phyloP scores from a whole-genome alignment of 2,797 vertebrate species.

The Platalea minor region DNA sequence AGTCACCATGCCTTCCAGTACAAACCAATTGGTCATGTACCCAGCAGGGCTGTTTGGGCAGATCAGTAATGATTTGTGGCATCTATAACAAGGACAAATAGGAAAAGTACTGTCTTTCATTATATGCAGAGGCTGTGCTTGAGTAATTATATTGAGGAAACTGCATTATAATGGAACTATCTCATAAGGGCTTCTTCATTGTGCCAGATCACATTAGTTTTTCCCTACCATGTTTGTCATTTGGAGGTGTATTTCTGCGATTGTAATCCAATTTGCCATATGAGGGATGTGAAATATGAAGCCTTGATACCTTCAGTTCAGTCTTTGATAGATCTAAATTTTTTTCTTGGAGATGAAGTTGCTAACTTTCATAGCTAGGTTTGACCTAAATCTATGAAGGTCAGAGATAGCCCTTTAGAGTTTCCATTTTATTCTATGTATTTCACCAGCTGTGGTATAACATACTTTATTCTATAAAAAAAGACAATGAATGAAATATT shows the following conservation, averaged over 20 bases:
- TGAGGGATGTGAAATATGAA: background rate
- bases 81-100: background rate
- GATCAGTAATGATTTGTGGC: background rate
- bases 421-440: background rate
- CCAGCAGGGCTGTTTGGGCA: background rate
- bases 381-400: slow-evolving; percentile 34
- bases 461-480: background rate
- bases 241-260: background rate
- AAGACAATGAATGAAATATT: background rate
- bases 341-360: background rate
- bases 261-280: background rate
- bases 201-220: background rate
- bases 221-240: background rate
- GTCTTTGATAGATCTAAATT: background rate
- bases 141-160: background rate
- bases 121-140: background rate
- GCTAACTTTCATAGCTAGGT: background rate
- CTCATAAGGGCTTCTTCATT: background rate
- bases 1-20: background rate
- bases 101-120: background rate
- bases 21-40: background rate
- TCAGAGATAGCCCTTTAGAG: background rate
- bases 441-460: background rate
- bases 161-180: background rate
- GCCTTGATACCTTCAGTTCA: background rate